Conservation (phyloP, 2,797 vertebrate genomes). For the Harpagifer antarcticus region DNA sequence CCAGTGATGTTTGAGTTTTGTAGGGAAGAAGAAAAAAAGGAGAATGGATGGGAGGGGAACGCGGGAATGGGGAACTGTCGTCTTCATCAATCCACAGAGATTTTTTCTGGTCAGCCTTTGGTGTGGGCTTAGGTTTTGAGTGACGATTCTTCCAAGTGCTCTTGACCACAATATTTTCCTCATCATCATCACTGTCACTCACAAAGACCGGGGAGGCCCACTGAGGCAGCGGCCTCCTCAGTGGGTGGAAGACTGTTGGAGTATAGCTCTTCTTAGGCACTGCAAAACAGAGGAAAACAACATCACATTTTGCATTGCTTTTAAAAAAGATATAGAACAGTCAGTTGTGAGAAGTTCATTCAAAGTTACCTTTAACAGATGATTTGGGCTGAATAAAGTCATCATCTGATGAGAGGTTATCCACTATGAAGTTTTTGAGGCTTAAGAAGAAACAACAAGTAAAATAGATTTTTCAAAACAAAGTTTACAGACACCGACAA, state of each 20-base stretch:
- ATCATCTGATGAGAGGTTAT: slow-evolving; percentile 80
- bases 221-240: slow-evolving; percentile 61
- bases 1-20: not conserved
- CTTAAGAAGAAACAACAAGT: slow-evolving; percentile 58
- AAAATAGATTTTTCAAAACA: not conserved
- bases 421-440: slow-evolving; percentile 82
- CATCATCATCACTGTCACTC: slow-evolving; percentile 82
- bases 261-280: slow-evolving; percentile 64
- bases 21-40: slow-evolving; percentile 13
- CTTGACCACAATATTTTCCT: slow-evolving; percentile 76
- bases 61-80: slow-evolving; percentile 7
- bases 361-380: slow-evolving; percentile 72
- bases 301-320: not conserved
- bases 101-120: slow-evolving; percentile 16
- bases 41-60: slow-evolving; percentile 22
- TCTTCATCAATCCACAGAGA: slow-evolving; percentile 22
- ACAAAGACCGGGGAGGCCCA: slow-evolving; percentile 80
- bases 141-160: slow-evolving; percentile 83
- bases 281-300: slow-evolving; percentile 34
- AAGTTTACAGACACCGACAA: not conserved
- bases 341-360: not conserved
- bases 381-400: slow-evolving; percentile 80
- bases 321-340: not conserved
- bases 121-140: slow-evolving; percentile 39
- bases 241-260: slow-evolving; percentile 44